phyloP scores from a whole-genome alignment of 2,888 invertebrate genomes.

The Drosophila neutralis region DNA sequence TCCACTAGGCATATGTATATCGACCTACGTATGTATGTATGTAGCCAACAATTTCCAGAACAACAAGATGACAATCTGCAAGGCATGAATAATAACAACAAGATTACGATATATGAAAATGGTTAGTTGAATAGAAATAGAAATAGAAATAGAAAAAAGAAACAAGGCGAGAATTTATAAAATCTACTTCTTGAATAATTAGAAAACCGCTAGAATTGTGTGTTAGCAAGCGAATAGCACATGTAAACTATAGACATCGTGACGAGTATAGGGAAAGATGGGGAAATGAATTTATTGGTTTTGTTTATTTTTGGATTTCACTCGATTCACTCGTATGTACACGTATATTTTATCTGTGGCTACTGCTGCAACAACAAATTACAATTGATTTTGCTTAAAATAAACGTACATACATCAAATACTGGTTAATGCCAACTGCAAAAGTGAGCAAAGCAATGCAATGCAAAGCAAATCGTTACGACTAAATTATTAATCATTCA shows the following conservation, averaged over 20 bases:
- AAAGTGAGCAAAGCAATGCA: slow-evolving; percentile 9
- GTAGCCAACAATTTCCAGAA: slow-evolving; percentile 28
- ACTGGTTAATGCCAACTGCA: neutral
- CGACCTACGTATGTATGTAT: slow-evolving; percentile 29
- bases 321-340: neutral
- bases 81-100: neutral
- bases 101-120: neutral
- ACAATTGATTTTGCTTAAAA: slow-evolving; percentile 15
- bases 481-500: slow-evolving; percentile 51
- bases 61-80: slow-evolving; percentile 8
- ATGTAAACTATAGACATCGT: neutral
- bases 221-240: neutral
- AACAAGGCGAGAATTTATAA: neutral
- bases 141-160: neutral
- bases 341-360: slow-evolving; percentile 7
- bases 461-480: slow-evolving; percentile 22
- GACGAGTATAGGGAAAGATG: neutral
- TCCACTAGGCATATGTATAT: slow-evolving; percentile 10
- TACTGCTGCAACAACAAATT: slow-evolving; percentile 9
- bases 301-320: neutral
- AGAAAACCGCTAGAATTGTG: neutral
- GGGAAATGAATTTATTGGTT: neutral
- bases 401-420: slow-evolving; percentile 7
- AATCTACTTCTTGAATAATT: neutral
- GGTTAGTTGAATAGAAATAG: neutral